Base-by-base conservation (phyloP, 1,140 invertebrate species). In the Homarus americanus region DNA sequence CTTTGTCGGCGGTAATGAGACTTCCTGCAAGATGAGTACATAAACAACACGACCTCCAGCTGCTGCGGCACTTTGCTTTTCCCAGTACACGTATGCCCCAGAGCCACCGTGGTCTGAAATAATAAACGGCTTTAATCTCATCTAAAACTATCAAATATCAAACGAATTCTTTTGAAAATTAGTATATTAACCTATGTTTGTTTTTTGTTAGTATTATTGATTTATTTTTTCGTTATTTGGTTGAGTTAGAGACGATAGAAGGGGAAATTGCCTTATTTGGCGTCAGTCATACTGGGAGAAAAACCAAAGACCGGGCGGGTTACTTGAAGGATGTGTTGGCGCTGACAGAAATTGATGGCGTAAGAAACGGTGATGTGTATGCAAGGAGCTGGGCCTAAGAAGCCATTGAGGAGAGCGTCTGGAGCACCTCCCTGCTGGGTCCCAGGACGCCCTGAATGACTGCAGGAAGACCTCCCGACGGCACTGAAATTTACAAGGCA, bases 1-100 rank as follows among this genome's bases (percentile, higher is more conserved):
- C 63, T 69, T 32, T 32, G 63, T 69, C 63, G 63, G 5, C 63
- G 63, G 63, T 69, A 69, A 69, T 69, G 63, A 69, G 63, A 69
- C 63, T 69, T 69, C 63, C 63, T 69, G 63, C 63, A 69, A 69
- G n/a, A 69, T 69, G 63, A 69, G 63, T 28, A 69, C 63, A 69
- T 69, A 69, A 69, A 32, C 63, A 69, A 24, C 63, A 69, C 28
- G 63, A 69, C 63, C 63, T 69, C 63, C 24, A 32, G 63, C n/a
- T 28, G 28, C 63, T 5, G 63, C 28, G 28, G 28, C n/a, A 69
- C 28, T 9, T 69, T 9, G 28, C 24, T 69, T 69, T 69, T 28
- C 63, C 63, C 58, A 69, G 63, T 69, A 28, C 28, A 32, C 24
- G 63, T 58, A 58, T 20, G 53, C 53, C 53, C 53, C 9, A 15